These are phyloP conservation scores for Remorina albescens DNA, from an alignment of 2,797 vertebrate genomes.

Conservation along the genomic window DNA sequence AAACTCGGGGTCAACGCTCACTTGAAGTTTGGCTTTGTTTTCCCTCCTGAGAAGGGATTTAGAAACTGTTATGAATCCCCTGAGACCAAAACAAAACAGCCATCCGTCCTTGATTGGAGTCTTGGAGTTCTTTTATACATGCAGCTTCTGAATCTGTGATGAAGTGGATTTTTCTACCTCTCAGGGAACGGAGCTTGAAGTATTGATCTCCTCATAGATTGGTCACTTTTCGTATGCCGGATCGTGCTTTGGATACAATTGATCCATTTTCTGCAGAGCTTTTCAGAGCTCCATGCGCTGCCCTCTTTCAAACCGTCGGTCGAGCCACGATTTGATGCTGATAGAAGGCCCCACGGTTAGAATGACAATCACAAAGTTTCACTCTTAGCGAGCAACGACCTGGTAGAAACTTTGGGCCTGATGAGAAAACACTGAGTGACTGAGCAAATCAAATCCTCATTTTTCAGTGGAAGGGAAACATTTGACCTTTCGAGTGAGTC, in stretches of 20 bases:
- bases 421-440: background rate
- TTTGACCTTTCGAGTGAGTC: background rate
- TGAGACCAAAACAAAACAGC: no score
- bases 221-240: background rate
- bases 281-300: background rate
- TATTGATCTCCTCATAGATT: background rate
- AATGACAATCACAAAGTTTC: background rate
- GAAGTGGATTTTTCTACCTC: background rate
- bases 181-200: background rate
- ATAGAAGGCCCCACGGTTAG: background rate
- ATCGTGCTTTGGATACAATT: background rate
- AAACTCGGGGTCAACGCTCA: no score
- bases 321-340: background rate
- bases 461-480: background rate
- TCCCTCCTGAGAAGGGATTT: no score
- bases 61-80: no score
- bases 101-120: background rate
- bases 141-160: background rate
- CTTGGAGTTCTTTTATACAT: background rate
- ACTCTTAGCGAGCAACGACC: no score
- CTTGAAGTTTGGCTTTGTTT: no score
- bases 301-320: background rate
- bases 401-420: background rate
- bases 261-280: background rate
- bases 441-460: no score